Evolutionary conservation across 92 coral and sea anemone species (phyloP).

Genomic region (Porites evermanni): DNA sequence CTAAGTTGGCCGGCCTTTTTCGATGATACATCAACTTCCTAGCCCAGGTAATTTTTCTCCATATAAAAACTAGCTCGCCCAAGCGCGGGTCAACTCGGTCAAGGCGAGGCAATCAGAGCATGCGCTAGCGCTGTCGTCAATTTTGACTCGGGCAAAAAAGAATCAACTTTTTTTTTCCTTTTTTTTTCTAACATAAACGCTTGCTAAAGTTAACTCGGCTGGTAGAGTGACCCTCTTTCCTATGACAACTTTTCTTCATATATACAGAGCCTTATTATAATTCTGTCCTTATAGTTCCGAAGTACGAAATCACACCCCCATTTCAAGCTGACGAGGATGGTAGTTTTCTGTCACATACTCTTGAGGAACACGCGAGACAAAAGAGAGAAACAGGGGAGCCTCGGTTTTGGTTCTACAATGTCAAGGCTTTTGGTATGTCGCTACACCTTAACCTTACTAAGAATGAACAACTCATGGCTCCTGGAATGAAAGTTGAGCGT

Average conservation of each 20-base stretch:
- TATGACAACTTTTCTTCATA: neutral
- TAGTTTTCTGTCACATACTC: slow-evolving; percentile 66
- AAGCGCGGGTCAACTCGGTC: no score
- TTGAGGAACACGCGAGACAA: slow-evolving; percentile 52
- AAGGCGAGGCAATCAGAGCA: no score
- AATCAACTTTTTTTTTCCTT: no score
- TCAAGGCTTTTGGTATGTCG: slow-evolving; percentile 80
- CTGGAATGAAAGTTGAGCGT: slow-evolving; percentile 72
- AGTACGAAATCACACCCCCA: slow-evolving; percentile 80
- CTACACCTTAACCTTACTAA: slow-evolving; percentile 77
- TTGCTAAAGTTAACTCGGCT: no score
- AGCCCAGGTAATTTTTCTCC: no score
- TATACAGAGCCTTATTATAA: neutral
- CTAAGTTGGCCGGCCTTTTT: no score
- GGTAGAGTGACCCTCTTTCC: no score
- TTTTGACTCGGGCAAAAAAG: no score
- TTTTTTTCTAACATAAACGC: no score
- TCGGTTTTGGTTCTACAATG: slow-evolving; percentile 66
- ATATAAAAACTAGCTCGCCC: no score
- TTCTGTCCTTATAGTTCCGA: slow-evolving; percentile 64
- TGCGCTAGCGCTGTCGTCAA: no score
- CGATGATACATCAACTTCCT: no score
- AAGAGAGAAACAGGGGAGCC: slow-evolving; percentile 68
- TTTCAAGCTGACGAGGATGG: slow-evolving; percentile 73
- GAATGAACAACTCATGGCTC: slow-evolving; percentile 57